Conservation (phyloP, 1,140 invertebrate species). For the Anastatus disparis region DNA sequence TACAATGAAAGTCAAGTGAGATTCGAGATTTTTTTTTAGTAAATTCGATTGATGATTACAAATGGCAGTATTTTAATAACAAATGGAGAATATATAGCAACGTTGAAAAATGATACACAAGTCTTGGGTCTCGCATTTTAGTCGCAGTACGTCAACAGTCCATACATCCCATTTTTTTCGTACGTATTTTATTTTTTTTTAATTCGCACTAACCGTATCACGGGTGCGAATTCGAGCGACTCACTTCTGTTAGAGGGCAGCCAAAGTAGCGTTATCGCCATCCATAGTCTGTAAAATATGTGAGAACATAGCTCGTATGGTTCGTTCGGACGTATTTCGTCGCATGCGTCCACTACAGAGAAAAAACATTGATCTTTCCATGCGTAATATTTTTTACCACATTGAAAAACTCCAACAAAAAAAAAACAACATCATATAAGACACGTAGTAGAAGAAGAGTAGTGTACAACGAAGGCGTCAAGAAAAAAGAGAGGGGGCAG, state of each 20-base stretch:
- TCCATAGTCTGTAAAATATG: slow-evolving; percentile 65
- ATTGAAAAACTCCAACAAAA: slow-evolving; percentile 30
- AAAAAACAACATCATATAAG: slow-evolving; percentile 18
- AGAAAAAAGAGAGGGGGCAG: neutral
- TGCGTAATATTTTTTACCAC: slow-evolving; percentile 34
- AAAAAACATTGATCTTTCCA: slow-evolving; percentile 39
- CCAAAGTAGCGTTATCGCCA: slow-evolving; percentile 65
- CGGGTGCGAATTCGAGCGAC: slow-evolving; percentile 46
- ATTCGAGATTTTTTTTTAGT: too few relatives aligned
- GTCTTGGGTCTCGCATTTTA: slow-evolving; percentile 33
- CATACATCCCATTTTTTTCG: neutral
- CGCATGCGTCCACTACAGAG: slow-evolving; percentile 40
- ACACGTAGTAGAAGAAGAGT: slow-evolving; percentile 27
- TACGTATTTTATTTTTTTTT: neutral
- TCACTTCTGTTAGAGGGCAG: slow-evolving; percentile 66
- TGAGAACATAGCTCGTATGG: slow-evolving; percentile 45
- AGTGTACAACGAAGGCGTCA: neutral
- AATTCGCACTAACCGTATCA: slow-evolving; percentile 1
- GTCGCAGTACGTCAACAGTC: slow-evolving; percentile 22
- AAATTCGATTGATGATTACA: neutral
- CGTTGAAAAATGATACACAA: slow-evolving; percentile 20
- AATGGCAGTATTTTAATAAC: slow-evolving; percentile 32
- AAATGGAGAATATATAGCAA: slow-evolving; percentile 38
- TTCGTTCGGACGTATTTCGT: slow-evolving; percentile 25
- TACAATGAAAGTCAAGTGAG: slow-evolving; percentile 17